These are phyloP conservation scores for Andrena hattorfiana DNA, from an alignment of 2,888 invertebrate species.

Conservation along the genomic window DNA sequence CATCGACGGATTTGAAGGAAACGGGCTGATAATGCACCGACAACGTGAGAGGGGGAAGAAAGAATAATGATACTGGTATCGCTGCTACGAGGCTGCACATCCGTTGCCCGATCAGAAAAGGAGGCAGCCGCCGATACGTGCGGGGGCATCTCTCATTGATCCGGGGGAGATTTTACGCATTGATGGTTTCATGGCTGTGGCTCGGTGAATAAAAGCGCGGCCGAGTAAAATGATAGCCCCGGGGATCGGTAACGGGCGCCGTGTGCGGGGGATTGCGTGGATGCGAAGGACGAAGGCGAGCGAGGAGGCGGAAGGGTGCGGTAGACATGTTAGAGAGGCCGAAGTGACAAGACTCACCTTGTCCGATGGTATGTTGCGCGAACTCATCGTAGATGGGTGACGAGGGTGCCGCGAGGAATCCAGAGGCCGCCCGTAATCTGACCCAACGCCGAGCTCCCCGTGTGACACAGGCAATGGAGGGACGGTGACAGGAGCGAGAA, in stretches of 20 bases:
- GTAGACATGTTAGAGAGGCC: conserved; percentile 72
- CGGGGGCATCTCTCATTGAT: conserved; percentile 45
- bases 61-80: conserved; percentile 21
- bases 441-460: conserved; percentile 72
- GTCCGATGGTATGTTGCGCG: conserved; percentile 93
- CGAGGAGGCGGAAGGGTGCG: conserved; percentile 72
- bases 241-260: conserved; percentile 26
- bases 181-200: conserved; percentile 32
- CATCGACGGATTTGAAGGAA: conserved; percentile 22
- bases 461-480: conserved; percentile 69
- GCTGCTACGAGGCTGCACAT: conserved; percentile 36
- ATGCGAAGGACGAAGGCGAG: conserved; percentile 52
- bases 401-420: conserved; percentile 72
- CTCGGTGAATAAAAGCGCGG: conserved; percentile 22
- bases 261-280: conserved; percentile 24
- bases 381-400: conserved; percentile 88
- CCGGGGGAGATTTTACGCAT: conserved; percentile 42
- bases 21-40: conserved; percentile 4
- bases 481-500: conserved; percentile 53
- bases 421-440: conserved; percentile 78
- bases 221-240: background rate
- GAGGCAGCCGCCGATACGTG: conserved; percentile 9
- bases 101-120: conserved; percentile 43
- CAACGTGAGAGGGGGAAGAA: background rate
- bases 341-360: conserved; percentile 87